phyloP scores from a whole-genome alignment of 2,797 vertebrate genomes.

The Paratrypauchen microcephalus region DNA sequence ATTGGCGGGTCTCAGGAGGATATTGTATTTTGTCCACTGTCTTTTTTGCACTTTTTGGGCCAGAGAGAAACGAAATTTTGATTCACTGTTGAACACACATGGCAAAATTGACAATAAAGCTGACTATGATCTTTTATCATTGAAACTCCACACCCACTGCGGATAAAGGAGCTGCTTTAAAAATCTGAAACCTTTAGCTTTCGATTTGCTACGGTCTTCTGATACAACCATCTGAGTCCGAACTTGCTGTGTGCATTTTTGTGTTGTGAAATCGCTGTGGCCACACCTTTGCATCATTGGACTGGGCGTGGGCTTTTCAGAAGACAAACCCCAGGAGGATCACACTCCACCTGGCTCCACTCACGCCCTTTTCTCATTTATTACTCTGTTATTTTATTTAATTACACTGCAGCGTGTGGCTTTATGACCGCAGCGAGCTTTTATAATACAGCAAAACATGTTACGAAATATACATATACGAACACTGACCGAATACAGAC shows the following conservation, averaged over 20 bases:
- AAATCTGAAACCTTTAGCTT: background rate
- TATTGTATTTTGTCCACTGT: too few relatives aligned
- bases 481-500: too few relatives aligned
- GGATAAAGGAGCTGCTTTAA: too few relatives aligned
- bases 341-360: background rate
- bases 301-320: slow-evolving; percentile 43
- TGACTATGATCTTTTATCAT: too few relatives aligned
- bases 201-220: background rate
- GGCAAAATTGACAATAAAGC: too few relatives aligned
- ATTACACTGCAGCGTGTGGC: background rate
- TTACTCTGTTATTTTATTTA: background rate
- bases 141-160: too few relatives aligned
- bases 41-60: too few relatives aligned
- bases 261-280: background rate
- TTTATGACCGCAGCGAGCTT: background rate
- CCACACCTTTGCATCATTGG: slow-evolving; percentile 47
- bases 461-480: too few relatives aligned
- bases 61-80: too few relatives aligned
- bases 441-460: too few relatives aligned
- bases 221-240: background rate
- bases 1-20: too few relatives aligned
- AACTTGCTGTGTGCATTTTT: slow-evolving; percentile 5
- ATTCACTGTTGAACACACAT: too few relatives aligned
- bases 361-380: background rate
- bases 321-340: background rate